Evolutionary conservation across 2,113 vertebrate species (phyloP).

Genomic region (Elephantulus edwardii): DNA sequence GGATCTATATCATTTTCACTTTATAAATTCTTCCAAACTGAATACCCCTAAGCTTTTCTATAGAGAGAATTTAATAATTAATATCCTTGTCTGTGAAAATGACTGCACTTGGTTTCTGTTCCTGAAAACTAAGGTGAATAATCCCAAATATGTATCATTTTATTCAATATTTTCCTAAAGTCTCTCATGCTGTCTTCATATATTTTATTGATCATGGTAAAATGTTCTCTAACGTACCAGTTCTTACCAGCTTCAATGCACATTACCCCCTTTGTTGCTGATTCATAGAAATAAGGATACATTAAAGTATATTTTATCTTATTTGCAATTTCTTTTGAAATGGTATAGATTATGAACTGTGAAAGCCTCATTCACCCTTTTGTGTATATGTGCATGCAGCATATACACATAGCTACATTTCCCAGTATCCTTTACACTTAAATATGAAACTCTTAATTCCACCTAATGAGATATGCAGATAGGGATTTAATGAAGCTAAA

Average conservation of each 20-base stretch:
- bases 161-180: not conserved
- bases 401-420: not conserved
- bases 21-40: not conserved
- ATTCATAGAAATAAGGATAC: not conserved
- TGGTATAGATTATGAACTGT: not conserved
- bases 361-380: not conserved
- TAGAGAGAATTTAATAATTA: not conserved
- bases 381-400: no score
- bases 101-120: not conserved
- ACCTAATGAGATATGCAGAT: not conserved
- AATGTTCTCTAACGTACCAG: not conserved
- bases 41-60: not conserved
- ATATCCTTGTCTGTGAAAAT: not conserved
- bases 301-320: not conserved
- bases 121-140: constrained; percentile 5
- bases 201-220: not conserved
- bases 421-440: not conserved
- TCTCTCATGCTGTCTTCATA: not conserved
- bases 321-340: not conserved
- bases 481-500: not conserved
- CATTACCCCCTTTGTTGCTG: not conserved
- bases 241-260: not conserved
- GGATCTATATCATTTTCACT: not conserved
- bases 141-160: not conserved
- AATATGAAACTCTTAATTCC: not conserved